Base-by-base conservation (phyloP, 2,888 invertebrate genomes). In the Rhogogaster chlorosoma region DNA sequence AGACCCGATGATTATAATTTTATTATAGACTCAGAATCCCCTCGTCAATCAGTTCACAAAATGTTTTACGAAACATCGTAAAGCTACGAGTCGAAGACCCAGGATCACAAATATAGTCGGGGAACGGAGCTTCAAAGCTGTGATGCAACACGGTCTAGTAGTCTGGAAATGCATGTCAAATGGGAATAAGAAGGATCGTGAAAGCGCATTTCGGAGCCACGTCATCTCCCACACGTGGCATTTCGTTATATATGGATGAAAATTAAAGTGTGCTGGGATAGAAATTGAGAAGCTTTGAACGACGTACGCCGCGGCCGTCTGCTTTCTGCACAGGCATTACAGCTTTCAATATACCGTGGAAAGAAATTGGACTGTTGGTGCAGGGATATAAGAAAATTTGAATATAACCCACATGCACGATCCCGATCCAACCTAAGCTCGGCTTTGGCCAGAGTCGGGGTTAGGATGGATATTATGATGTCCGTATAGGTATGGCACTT, bases 331-430 rank as follows among this genome's bases (percentile, higher is more conserved):
- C 53, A 53, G 42, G 71, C 71, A 73, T 73, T 73, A 73, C 26
- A 73, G 38, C 71, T 15, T 73, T 38, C 71, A 73, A 73, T 73
- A 73, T 73, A 36, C 71, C 38, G 38, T 5, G 6, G 32, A 9
- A 12, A 38, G 42, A 42, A 42, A 73, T 73, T 73, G 71, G 71
- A 73, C 71, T 26, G 71, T 73, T 42, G 71, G 71, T 73, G 22
- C 29, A 70, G 70, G 10, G 42, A 36, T 38, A 42, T 42, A 73
- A 42, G 38, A 38, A 73, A 73, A 73, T 73, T 73, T 73, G 71
- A 38, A 73, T 73, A 73, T 42, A 73, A 73, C n/a, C 67, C 32
- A 32, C 29, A 5, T 7, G 67, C 18, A 67, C 32, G 32, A 29
- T 32, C 67, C 6, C 5, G 32, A 18, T 6, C 26, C 18, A 67